Percentiles rank a stretch among this genome's conserved stretches.
Evolutionary conservation across 2,797 vertebrate genomes (phyloP).

Genomic region (Xenops minutus): DNA sequence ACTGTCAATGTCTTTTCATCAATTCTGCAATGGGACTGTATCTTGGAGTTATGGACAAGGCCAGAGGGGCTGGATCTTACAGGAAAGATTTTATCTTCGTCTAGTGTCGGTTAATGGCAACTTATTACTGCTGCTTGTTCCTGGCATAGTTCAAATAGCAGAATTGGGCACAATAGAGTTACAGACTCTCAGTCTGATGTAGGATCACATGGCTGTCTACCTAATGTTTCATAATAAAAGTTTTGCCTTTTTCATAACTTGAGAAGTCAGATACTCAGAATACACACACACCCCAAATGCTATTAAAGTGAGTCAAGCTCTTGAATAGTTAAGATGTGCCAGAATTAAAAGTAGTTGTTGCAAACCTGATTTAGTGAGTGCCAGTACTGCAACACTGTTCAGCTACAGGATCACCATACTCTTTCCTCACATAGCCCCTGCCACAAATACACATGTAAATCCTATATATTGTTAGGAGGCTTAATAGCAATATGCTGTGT

Average conservation of each 20-base stretch:
- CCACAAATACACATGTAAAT: background rate
- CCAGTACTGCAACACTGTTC: background rate
- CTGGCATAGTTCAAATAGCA: background rate
- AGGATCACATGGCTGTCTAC: fast-evolving
- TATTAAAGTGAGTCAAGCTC: background rate
- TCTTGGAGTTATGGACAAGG: background rate
- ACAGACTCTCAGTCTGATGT: background rate
- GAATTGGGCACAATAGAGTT: background rate
- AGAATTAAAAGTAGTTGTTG: background rate
- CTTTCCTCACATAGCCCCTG: background rate
- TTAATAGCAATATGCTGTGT: fast-evolving
- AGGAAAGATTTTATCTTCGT: background rate
- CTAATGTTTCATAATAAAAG: background rate
- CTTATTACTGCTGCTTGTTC: background rate
- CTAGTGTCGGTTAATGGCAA: background rate
- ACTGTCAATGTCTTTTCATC: background rate
- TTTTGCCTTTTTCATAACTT: background rate
- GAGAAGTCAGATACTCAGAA: background rate
- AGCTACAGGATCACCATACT: background rate
- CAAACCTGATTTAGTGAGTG: background rate
- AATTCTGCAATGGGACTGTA: background rate
- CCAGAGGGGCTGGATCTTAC: background rate
- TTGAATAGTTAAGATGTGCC: background rate
- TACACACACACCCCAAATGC: background rate
- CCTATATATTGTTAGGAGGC: background rate